Percentiles rank a stretch among this genome's conserved stretches.
phyloP scores from a whole-genome alignment of 2,797 vertebrate species.

The Pteronotus mesoamericanus region DNA sequence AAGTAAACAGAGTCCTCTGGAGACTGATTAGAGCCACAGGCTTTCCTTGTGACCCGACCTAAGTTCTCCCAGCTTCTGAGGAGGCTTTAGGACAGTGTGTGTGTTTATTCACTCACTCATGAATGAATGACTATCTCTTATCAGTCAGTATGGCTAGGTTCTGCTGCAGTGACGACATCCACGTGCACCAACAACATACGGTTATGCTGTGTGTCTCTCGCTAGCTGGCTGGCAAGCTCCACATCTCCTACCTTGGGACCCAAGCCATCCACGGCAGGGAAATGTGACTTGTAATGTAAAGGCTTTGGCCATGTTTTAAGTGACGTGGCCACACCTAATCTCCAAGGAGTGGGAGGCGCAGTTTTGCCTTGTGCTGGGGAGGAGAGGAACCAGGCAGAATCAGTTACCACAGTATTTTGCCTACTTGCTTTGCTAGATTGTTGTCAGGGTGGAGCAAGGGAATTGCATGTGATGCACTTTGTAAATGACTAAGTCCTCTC shows the following conservation, averaged over 20 bases:
- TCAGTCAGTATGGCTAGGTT: neutral
- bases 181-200: fast-evolving
- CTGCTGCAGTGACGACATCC: neutral
- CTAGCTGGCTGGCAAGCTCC: neutral
- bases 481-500: neutral
- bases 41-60: fast-evolving
- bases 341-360: fast-evolving
- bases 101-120: neutral
- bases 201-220: fast-evolving
- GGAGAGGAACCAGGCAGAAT: neutral
- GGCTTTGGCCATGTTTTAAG: neutral
- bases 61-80: neutral
- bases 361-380: neutral
- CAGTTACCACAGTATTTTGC: fast-evolving
- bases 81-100: neutral
- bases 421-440: neutral
- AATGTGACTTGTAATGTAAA: neutral
- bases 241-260: neutral
- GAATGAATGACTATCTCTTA: neutral
- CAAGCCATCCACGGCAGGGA: neutral
- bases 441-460: neutral
- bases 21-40: fast-evolving
- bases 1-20: fast-evolving
- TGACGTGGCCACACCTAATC: neutral
- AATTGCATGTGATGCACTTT: neutral